These are phyloP conservation scores for Brachionus angularis DNA, from an alignment of 1,140 invertebrate species.

Conservation along the genomic window DNA sequence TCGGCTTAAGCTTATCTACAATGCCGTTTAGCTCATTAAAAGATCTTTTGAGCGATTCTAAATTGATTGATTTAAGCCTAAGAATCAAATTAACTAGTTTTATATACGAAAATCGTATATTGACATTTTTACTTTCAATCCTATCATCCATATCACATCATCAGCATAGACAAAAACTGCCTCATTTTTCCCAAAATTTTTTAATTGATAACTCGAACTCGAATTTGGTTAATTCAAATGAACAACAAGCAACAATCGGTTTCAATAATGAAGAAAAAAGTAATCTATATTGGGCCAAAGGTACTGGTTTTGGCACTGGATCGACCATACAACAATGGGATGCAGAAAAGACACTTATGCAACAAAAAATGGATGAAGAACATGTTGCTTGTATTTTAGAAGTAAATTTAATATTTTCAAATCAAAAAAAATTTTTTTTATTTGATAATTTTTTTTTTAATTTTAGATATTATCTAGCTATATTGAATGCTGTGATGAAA, in stretches of 20 bases:
- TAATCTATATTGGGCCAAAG: slow-evolving; percentile 78
- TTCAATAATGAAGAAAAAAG: slow-evolving; percentile 59
- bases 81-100: slow-evolving; percentile 61
- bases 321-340: slow-evolving; percentile 92
- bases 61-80: slow-evolving; percentile 73
- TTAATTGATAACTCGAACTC: not conserved
- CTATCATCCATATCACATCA: slow-evolving; percentile 83
- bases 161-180: slow-evolving; percentile 53
- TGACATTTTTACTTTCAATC: slow-evolving; percentile 70
- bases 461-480: slow-evolving; percentile 39
- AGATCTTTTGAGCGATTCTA: slow-evolving; percentile 71
- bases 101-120: slow-evolving; percentile 16
- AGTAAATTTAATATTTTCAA: no score
- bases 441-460: slow-evolving; percentile 13
- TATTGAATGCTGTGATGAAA: not conserved
- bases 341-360: slow-evolving; percentile 80
- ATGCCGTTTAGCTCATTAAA: slow-evolving; percentile 80
- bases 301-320: slow-evolving; percentile 87
- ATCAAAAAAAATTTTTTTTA: no score
- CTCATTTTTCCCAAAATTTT: slow-evolving; percentile 20
- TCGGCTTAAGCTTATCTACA: slow-evolving; percentile 64
- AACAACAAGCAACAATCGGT: slow-evolving; percentile 53
- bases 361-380: slow-evolving; percentile 83
- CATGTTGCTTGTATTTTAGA: slow-evolving; percentile 78
- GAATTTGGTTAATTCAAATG: slow-evolving; percentile 45